A percentile compares a stretch with the other conserved stretches of the same genome.
Conservation (phyloP, 92 coral and sea anemone species). For the Epizoanthus scotinus region DNA sequence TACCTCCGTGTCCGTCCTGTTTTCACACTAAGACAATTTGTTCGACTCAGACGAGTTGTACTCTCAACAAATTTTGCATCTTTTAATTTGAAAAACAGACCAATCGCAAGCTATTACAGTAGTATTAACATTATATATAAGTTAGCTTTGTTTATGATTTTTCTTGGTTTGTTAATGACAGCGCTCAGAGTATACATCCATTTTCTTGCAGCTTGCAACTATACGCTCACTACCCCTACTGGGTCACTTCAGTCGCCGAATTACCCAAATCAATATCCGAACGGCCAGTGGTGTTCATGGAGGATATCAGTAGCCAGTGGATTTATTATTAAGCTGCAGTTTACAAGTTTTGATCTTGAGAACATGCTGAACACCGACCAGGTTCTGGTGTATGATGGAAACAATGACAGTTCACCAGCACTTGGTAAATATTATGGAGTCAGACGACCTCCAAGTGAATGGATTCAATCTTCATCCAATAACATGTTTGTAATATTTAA, state of each 20-base stretch:
- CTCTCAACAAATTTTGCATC: too few species aligned
- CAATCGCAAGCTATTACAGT: too few species aligned
- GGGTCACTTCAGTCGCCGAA: conserved; percentile 79
- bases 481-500: conserved; percentile 50
- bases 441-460: conserved; percentile 42
- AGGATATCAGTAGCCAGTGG: conserved; percentile 48
- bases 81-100: too few species aligned
- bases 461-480: conserved; percentile 47
- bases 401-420: conserved; percentile 25
- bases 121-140: too few species aligned
- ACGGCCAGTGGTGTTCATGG: conserved; percentile 85
- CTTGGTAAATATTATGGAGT: conserved; percentile 57
- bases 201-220: conserved; percentile 63
- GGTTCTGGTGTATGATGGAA: conserved; percentile 51
- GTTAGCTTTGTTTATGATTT: too few species aligned
- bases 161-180: too few species aligned
- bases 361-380: conserved; percentile 31
- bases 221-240: conserved; percentile 38
- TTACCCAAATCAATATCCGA: conserved; percentile 60
- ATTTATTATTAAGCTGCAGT: conserved; percentile 50
- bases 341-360: conserved; percentile 51
- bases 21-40: too few species aligned
- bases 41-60: too few species aligned
- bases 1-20: too few species aligned
- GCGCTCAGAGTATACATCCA: too few species aligned